Conservation (phyloP, 2,113 vertebrate species). For the Limanda limanda region DNA sequence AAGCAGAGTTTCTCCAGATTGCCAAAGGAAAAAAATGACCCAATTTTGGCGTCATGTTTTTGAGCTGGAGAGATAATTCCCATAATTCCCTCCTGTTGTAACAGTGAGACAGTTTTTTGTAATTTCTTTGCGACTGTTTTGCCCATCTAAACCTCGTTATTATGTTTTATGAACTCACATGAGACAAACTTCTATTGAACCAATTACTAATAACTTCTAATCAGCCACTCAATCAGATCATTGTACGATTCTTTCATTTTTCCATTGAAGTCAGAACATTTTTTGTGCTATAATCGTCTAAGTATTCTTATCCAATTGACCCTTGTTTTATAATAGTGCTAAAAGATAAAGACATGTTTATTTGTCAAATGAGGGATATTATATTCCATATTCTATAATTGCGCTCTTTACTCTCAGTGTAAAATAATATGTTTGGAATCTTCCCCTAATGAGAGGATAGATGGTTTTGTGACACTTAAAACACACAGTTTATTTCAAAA, state of each 20-base stretch:
- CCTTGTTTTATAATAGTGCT: background rate
- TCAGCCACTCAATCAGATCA: conserved; percentile 14
- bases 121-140: conserved; percentile 16
- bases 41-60: conserved; percentile 55
- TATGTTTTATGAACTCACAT: conserved; percentile 8
- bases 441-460: background rate
- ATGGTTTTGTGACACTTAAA: background rate
- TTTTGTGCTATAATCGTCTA: background rate
- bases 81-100: conserved; percentile 26
- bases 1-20: conserved; percentile 48
- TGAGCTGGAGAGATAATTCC: conserved; percentile 48
- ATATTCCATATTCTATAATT: background rate
- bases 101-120: conserved; percentile 25
- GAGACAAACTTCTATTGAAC: background rate
- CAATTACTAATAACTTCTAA: conserved; percentile 4
- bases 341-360: background rate
- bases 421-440: background rate
- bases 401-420: background rate
- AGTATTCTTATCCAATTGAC: background rate
- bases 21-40: conserved; percentile 64
- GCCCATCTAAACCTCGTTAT: background rate
- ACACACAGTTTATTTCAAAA: conserved; percentile 3
- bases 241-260: background rate
- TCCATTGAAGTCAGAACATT: too few species aligned
- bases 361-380: background rate